Conservation (phyloP, 2,888 invertebrate species). For the Odontomyia ornata region DNA sequence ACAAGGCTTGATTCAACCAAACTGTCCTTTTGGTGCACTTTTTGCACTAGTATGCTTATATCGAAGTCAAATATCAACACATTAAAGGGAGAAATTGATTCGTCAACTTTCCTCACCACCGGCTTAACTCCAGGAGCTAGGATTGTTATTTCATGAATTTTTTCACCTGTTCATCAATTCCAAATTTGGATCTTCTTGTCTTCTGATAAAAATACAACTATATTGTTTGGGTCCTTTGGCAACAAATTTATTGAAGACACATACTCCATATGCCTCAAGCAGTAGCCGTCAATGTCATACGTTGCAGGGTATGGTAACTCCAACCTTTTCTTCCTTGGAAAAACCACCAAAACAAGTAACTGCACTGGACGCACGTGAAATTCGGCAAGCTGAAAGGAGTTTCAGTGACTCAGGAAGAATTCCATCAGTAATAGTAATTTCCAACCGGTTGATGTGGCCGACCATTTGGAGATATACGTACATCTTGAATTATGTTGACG, state of each 20-base stretch:
- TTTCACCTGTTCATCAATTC: constrained; percentile 72
- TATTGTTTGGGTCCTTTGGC: constrained; percentile 62
- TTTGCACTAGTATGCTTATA: constrained; percentile 63
- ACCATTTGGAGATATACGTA: constrained; percentile 68
- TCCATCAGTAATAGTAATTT: constrained; percentile 69
- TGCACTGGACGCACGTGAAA: constrained; percentile 72
- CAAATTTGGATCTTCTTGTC: constrained; percentile 80
- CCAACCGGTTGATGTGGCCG: constrained; percentile 71
- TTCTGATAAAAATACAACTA: constrained; percentile 77
- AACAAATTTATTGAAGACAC: constrained; percentile 74
- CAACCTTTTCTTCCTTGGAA: too few species aligned
- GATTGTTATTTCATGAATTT: constrained; percentile 67
- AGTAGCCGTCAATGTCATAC: constrained; percentile 85
- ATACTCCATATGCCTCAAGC: constrained; percentile 88
- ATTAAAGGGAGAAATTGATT: constrained; percentile 62
- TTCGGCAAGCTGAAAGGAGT: constrained; percentile 61
- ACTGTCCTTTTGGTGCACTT: constrained; percentile 50
- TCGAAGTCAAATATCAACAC: constrained; percentile 65
- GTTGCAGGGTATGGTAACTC: constrained; percentile 87
- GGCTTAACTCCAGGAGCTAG: constrained; percentile 65
- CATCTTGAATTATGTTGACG: constrained; percentile 59
- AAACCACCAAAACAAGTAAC: constrained; percentile 66
- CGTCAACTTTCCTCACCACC: constrained; percentile 56
- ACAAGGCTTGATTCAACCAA: constrained; percentile 47
- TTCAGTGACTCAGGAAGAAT: constrained; percentile 55